Base-by-base conservation (phyloP, 2,888 invertebrate species). In the Nomada flava region DNA sequence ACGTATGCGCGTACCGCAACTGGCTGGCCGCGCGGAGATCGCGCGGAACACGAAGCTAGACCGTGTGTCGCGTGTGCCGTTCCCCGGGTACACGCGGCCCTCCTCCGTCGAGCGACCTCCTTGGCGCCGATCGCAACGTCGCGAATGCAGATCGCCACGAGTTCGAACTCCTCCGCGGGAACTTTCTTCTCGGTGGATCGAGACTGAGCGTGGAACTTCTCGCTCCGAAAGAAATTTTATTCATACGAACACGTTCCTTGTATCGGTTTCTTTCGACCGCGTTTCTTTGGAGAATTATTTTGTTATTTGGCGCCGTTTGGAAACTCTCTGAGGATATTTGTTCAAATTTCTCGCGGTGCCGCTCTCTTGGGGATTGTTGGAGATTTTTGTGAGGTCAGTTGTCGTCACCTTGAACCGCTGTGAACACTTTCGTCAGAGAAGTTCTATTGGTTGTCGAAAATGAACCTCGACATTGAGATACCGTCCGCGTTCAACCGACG, bases 1-100 rank as follows among this genome's bases (percentile, higher is more conserved):
- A 89, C 78, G 89, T 88, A 87, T 87, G 87, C 83, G 69, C 88
- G 88, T 84, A 89, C 85, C 77, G 83, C 86, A 82, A 88, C 89
- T 87, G 89, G 73, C 76, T 64, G 55, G 23, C 79, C 67, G 55
- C 71, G 76, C 75, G 68, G 60, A 67, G 60, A 80, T 86, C 74
- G 26, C 76, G 76, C 75, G 73, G 72, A 74, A 77, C 79, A 63
- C 71, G 82, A 79, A 53, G 70, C 72, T 64, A 64, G 69, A 77
- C 82, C 84, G 85, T 84, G 82, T 82, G 88, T 90, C 87, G 89
- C 90, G 80, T 86, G 90, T 88, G 78, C 83, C 87, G 84, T 85
- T 89, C 85, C 60, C 81, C 82, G 79, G 65, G 68, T 76, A 71
- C 82, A 77, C 72, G 80, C 71, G 78, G 77, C 72, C 74, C 85